Base-by-base conservation (phyloP, 2,797 vertebrate species). In the Oryzias sinensis region DNA sequence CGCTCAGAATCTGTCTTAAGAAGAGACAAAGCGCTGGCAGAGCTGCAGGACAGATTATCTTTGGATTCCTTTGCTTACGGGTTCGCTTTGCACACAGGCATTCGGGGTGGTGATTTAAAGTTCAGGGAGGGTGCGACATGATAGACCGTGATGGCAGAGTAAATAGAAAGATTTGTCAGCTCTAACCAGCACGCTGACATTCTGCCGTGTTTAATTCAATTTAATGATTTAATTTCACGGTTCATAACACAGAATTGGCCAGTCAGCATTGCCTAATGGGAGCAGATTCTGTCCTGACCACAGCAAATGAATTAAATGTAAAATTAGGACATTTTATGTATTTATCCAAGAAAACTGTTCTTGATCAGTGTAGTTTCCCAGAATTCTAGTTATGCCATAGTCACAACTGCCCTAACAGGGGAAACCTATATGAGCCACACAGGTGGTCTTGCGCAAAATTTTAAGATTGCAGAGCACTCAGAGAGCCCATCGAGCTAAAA, bases 171-270 rank as follows among this genome's bases (percentile, higher is more conserved):
- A 67, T 62, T 59, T 64, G 51, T 72, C 24, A 51, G 46, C 51
- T 74, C 50, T 55, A 80, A 76, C 74, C 43, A 66, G 27, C 24
- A 50, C 59, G 42, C 29, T 54, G 62, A 68, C 65, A 65, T 71
- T 77, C 62, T 59, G 43, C 47, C 43, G 43, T 67, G 56, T 74
- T 80, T 75, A 65, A 83, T 85, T 77, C 52, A 59, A 75, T 81
- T 59, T 51, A 49, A 72, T 62, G 53, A 72, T 73, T 60, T 67
- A 40, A 80, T 82, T 80, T 82, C 74, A 79, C 48, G 76, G 62
- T 79, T 80, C 59, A 46, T 70, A 72, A 79, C 65, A 46, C 65
- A 40, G 74, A 69, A 81, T 65, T 49, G 49, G 62, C 70, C 51
- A 69, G 42, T 79, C 66, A 66, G 79, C 54, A 59, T 65, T 56